Conservation (phyloP, 2,797 vertebrate species). For the Parauchenoglanis ngamensis region DNA sequence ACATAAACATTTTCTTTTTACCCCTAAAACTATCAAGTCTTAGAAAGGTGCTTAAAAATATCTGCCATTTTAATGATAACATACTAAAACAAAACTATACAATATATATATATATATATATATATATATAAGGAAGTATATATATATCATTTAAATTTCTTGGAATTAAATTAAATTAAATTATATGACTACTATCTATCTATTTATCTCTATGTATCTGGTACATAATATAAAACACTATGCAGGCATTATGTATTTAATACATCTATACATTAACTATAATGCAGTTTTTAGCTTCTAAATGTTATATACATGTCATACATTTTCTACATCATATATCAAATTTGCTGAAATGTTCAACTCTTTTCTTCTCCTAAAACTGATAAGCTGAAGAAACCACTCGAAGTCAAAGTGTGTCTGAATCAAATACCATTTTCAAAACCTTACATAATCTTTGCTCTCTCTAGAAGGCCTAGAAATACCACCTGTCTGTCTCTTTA, state of each 20-base stretch:
- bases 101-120: no score
- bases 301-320: not conserved
- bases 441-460: conserved; percentile 16
- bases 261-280: not conserved
- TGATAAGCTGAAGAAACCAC: not conserved
- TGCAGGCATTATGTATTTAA: not conserved
- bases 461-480: conserved; percentile 3
- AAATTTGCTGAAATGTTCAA: not conserved
- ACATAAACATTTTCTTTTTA: no score
- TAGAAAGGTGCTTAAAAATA: no score
- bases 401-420: not conserved
- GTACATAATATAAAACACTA: not conserved
- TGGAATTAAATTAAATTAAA: not conserved
- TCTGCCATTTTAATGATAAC: no score
- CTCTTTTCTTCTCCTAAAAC: not conserved
- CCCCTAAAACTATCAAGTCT: no score
- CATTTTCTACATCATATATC: not conserved
- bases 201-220: not conserved
- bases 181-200: no score
- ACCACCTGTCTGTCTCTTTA: conserved; percentile 3
- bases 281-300: not conserved
- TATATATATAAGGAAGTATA: no score
- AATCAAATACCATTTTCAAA: conserved; percentile 2
- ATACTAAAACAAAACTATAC: not conserved
- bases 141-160: no score